A percentile compares a stretch with the other conserved stretches of the same genome.
These are phyloP conservation scores for Aphrocallistes beatrix DNA, from an alignment of 37 sponge, comb jelly and placozoan species.

Conservation along the genomic window DNA sequence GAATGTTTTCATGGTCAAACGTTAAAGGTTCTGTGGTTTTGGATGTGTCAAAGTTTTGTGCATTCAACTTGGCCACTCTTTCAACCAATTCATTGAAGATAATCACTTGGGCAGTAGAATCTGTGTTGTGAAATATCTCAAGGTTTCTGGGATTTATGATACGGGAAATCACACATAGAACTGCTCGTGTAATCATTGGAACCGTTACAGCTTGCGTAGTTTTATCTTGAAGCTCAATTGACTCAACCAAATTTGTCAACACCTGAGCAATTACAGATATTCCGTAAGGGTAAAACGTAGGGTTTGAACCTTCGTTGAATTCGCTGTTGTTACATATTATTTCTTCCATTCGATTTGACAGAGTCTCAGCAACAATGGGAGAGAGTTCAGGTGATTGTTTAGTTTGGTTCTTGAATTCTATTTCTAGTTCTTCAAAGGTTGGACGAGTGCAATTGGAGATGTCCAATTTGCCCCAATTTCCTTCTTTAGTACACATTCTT, in stretches of 20 bases:
- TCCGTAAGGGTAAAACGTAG: too few relatives aligned
- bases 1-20: background rate
- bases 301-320: too few relatives aligned
- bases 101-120: background rate
- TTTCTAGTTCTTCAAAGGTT: background rate
- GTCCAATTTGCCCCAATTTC: background rate
- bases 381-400: background rate
- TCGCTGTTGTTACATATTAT: background rate
- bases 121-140: background rate
- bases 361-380: background rate
- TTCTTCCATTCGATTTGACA: background rate
- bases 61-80: background rate
- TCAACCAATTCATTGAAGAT: background rate
- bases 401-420: background rate
- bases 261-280: too few relatives aligned
- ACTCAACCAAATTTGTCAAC: background rate
- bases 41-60: background rate
- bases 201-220: background rate
- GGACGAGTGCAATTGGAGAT: background rate
- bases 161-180: background rate
- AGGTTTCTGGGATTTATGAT: background rate
- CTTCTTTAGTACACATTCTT: background rate
- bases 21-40: background rate
- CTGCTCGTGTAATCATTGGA: background rate
- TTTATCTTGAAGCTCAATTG: background rate